Base-by-base conservation (phyloP, 2,888 invertebrate species). In the Uropetala carovei region DNA sequence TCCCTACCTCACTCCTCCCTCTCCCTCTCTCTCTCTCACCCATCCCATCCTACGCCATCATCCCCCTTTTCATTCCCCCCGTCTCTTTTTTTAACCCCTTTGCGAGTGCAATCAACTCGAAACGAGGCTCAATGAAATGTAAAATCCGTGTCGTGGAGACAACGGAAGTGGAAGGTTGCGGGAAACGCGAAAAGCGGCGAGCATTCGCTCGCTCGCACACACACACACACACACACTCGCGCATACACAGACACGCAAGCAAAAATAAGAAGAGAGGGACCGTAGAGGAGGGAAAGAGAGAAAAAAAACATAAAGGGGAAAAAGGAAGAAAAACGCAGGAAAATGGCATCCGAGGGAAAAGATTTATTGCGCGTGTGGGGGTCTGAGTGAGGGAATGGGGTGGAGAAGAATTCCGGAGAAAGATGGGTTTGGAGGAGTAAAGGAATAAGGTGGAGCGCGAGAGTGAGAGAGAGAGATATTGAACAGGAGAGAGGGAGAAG, bases 101-200 rank as follows among this genome's bases (percentile, higher is more conserved):
- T 27, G 86, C 59, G n/a, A 16, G 89, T 89, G 89, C 89, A 89
- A 89, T 89, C 89, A 89, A 14, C 89, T 64, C 43, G 89, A 89
- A 68, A 60, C n/a, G 89, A 68, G 89, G 43, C 43, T 60, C 89
- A 60, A 89, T 89, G 89, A 60, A 89, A 89, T 89, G 89, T 89
- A 89, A 89, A 89, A 89, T 89, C 89, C 89, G 60, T 64, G 89
- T 89, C 89, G 89, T 16, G 89, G 43, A 89, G 89, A 89, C 89
- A 89, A 68, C 16, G 86, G 60, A 14, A 60, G 18, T 64, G 68
- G 64, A 14, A 56, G 64, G 11, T 43, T 64, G 60, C 27, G 64
- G n/a, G n/a, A 43, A 64, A 60, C 10, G n/a, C 64, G 60, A n/a
- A 11, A 27, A 43, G 56, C 58, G 30, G 59, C 16, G 43, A 82